These are phyloP conservation scores for Carettochelys insculpta DNA, from an alignment of 2,113 vertebrate genomes.

Conservation along the genomic window DNA sequence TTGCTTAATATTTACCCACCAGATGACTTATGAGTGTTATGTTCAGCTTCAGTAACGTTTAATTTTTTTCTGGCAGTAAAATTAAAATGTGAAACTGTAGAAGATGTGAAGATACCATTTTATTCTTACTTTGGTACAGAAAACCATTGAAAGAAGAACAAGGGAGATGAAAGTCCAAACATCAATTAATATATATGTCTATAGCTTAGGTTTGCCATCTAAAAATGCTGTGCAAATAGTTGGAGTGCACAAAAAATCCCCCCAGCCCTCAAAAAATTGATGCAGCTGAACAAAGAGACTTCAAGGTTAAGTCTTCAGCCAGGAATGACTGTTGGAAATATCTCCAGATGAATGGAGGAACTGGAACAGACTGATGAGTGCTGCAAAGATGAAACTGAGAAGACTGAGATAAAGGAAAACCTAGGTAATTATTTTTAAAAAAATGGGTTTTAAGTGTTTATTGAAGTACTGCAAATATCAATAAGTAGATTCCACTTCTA, in stretches of 20 bases:
- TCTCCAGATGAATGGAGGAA: not conserved
- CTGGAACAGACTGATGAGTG: not conserved
- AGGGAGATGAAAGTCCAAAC: conserved; percentile 16
- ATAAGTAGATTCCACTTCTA: not conserved
- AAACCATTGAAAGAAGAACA: not conserved
- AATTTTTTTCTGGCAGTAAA: not conserved
- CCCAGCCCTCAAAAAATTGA: not conserved
- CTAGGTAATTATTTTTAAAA: not conserved
- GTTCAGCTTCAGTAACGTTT: not conserved
- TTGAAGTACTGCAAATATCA: not conserved
- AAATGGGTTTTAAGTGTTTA: not conserved
- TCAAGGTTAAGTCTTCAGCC: not conserved
- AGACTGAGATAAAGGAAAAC: not conserved
- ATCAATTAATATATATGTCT: not conserved
- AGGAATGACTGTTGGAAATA: not conserved
- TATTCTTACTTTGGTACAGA: not conserved
- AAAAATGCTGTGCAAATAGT: not conserved
- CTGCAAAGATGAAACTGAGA: not conserved
- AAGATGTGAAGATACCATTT: not conserved
- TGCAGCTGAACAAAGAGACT: not conserved
- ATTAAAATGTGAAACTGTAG: not conserved
- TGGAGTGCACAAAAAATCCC: not conserved
- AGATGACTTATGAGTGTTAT: not conserved
- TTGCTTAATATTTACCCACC: not conserved
- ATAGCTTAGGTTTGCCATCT: not conserved